A percentile compares a stretch with the other conserved stretches of the same genome.
These are phyloP conservation scores for Trichonephila inaurata DNA, from an alignment of 1,140 invertebrate genomes.

Conservation along the genomic window DNA sequence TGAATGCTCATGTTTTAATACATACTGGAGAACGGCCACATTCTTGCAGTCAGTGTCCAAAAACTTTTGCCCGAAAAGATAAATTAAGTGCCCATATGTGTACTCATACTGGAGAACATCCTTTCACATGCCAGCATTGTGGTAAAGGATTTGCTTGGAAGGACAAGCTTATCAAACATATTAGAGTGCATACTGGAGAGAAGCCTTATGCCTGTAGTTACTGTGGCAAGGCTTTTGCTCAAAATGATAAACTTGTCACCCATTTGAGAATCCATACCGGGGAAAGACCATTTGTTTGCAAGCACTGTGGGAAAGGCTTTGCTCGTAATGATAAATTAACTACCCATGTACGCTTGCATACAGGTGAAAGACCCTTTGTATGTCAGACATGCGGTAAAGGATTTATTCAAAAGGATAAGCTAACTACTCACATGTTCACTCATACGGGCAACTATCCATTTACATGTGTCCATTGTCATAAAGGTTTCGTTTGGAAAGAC, in stretches of 20 bases:
- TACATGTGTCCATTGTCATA: conserved; percentile 81
- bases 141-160: conserved; percentile 80
- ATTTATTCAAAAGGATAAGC: conserved; percentile 84
- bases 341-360: conserved; percentile 88
- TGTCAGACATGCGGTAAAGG: conserved; percentile 92
- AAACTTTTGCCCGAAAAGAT: conserved; percentile 86
- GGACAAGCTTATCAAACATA: conserved; percentile 80
- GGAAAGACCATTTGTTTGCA: conserved; percentile 79
- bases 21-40: conserved; percentile 95
- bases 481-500: conserved; percentile 83
- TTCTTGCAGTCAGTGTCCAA: conserved; percentile 91
- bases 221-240: conserved; percentile 77
- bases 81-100: conserved; percentile 89
- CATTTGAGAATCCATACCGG: conserved; percentile 81
- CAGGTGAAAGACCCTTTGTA: conserved; percentile 88
- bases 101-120: conserved; percentile 98
- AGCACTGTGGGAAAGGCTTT: conserved; percentile 79
- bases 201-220: conserved; percentile 78
- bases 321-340: conserved; percentile 75
- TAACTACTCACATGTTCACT: conserved; percentile 73
- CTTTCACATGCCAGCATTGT: conserved; percentile 85
- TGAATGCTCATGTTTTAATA: conserved; percentile 86
- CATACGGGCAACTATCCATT: conserved; percentile 77
- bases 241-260: conserved; percentile 79
- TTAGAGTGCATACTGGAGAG: conserved; percentile 78